Evolutionary conservation across 2,797 vertebrate genomes (phyloP).

Genomic region (Champsocephalus gunnari): DNA sequence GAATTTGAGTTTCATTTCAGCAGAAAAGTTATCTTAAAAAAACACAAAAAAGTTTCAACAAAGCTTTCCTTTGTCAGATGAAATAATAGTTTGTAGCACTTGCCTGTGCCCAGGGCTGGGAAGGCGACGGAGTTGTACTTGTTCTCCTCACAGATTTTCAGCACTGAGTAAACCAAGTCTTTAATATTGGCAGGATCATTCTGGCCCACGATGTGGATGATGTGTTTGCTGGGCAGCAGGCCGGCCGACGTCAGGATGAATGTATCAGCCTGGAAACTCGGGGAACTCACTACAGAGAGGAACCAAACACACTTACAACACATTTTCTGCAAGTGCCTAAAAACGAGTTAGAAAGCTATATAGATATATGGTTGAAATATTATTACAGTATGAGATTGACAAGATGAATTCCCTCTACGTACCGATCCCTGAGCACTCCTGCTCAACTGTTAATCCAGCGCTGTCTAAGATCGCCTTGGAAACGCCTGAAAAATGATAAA

Average conservation of each 20-base stretch:
- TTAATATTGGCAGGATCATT: slow-evolving; percentile 69
- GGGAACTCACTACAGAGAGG: slow-evolving; percentile 49
- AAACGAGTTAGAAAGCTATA: not conserved
- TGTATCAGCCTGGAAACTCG: slow-evolving; percentile 32
- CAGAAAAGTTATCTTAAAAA: not conserved
- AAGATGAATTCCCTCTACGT: slow-evolving; percentile 30
- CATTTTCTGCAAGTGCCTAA: not conserved
- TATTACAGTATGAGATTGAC: not conserved
- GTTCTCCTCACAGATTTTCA: slow-evolving; percentile 82
- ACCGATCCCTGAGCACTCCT: slow-evolving; percentile 83
- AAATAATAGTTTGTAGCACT: not conserved
- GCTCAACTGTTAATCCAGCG: slow-evolving; percentile 84
- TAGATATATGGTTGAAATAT: not conserved
- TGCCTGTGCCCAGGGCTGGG: slow-evolving; percentile 94
- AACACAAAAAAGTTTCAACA: not conserved
- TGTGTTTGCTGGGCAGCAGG: slow-evolving; percentile 80
- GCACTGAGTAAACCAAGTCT: slow-evolving; percentile 73
- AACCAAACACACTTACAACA: slow-evolving; percentile 1
- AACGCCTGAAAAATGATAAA: slow-evolving; percentile 82
- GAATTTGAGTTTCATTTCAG: not conserved
- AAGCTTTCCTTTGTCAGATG: not conserved
- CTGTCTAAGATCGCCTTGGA: slow-evolving; percentile 90
- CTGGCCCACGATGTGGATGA: slow-evolving; percentile 86
- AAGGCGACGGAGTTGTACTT: slow-evolving; percentile 85
- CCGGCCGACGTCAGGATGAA: slow-evolving; percentile 87